Base-by-base conservation (phyloP, 2,113 vertebrate species). In the Merops nubicus region DNA sequence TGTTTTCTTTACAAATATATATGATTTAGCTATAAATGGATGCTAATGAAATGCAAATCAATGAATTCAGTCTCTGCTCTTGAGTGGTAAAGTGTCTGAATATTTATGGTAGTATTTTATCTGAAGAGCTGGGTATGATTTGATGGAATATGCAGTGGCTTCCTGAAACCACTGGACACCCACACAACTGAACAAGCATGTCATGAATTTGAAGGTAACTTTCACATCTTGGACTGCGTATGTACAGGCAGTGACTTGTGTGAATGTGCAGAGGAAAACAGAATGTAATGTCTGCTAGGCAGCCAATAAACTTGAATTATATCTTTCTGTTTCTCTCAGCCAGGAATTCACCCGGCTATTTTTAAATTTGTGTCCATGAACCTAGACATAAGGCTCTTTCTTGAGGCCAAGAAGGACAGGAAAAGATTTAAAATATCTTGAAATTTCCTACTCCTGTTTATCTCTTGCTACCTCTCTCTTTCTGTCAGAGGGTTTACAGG, bases 321-420 rank as follows among this genome's bases (percentile, higher is more conserved):
- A 76, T 85, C 51, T 65, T 93, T 89, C 90, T 92, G 26, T 89
- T 95, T 93, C 42, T 18, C 40, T 92, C 69, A 94, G 43, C 40
- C 69, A 95, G 77, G 84, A 94, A 95, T 69, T 51, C 65, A 94
- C 65, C 36, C 74, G 78, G 84, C 36, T 96, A 73, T 85, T 97
- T 95, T 92, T 34, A 91, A 92, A 81, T 42, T 10, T 78, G 31
- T 87, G 40, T 78, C 65, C 16, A 14, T 85, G 86, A 91, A 48
- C 5, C 33, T 31, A 84, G 38, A 87, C 48, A 80, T 70, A 88
- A 88, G 78, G 74, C 40, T 91, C 65, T 85, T 87, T 87, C 69
- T 89, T 74, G 60, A 75, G 42, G 36, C 20, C 85, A 95, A 95
- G 91, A 85, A 54, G 8, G 40, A 51, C 38, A 75, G 18, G 29